Percentiles rank a stretch among this genome's conserved stretches.
Conservation (phyloP, 2,797 vertebrate genomes). For the Okamejei kenojei region DNA sequence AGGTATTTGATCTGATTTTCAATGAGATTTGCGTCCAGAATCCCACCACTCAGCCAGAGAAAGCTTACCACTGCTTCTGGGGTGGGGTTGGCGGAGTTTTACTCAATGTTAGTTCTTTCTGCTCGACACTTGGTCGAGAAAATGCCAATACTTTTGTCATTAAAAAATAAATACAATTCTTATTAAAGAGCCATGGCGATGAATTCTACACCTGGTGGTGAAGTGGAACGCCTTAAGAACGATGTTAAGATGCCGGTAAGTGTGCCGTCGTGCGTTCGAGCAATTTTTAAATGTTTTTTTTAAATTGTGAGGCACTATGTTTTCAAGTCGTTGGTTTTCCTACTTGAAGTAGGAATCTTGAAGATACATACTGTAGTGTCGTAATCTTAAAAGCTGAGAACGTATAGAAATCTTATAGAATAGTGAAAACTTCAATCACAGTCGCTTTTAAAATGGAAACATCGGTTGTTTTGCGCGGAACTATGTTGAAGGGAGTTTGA, state of each 20-base stretch:
- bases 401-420: too few relatives aligned
- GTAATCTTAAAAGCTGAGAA: background rate
- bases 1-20: constrained; percentile 51
- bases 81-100: background rate
- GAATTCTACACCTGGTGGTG: constrained; percentile 61
- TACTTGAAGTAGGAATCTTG: background rate
- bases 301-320: background rate
- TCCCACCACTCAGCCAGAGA: background rate
- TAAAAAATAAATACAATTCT: constrained; percentile 39
- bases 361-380: background rate
- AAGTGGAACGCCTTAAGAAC: constrained; percentile 57
- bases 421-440: background rate
- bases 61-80: background rate
- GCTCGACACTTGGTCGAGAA: background rate
- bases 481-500: background rate
- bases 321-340: background rate
- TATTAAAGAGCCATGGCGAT: constrained; percentile 69
- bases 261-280: constrained; percentile 40
- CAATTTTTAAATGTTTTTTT: constrained; percentile 42
- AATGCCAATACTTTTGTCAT: background rate
- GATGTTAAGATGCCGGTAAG: constrained; percentile 68
- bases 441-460: background rate
- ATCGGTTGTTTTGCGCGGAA: too few relatives aligned
- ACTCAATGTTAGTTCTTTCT: background rate
- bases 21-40: background rate